A percentile compares a stretch with the other conserved stretches of the same genome.
Evolutionary conservation across 2,797 vertebrate genomes (phyloP).

Genomic region (Scyliorhinus canicula): DNA sequence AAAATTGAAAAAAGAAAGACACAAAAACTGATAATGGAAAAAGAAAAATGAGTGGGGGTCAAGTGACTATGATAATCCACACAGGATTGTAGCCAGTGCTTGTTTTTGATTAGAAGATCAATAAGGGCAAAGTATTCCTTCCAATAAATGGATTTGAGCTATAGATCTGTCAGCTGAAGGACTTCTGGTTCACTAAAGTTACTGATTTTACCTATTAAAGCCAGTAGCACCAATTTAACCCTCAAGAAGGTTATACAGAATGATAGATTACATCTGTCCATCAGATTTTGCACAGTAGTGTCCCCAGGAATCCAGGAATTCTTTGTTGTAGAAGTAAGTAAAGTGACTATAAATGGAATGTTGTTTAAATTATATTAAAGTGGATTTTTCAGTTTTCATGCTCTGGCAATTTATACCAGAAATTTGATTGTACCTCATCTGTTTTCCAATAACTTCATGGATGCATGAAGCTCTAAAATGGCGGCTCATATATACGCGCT

Average conservation of each 20-base stretch:
- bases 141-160: slow-evolving; percentile 28
- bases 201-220: slow-evolving; percentile 13
- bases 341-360: not conserved
- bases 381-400: not conserved
- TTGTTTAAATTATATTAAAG: slow-evolving; percentile 22
- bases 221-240: not conserved
- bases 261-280: slow-evolving; percentile 10
- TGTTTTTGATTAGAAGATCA: slow-evolving; percentile 29
- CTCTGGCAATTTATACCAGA: not conserved
- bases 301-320: too few relatives aligned
- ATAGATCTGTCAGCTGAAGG: slow-evolving; percentile 13
- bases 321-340: not conserved
- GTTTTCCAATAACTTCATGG: not conserved
- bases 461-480: not conserved
- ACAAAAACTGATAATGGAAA: slow-evolving; percentile 4
- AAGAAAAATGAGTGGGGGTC: not conserved
- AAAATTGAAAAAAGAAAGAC: not conserved
- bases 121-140: slow-evolving; percentile 21
- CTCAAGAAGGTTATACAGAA: slow-evolving; percentile 25
- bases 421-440: not conserved
- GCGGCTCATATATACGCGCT: not conserved
- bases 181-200: not conserved
- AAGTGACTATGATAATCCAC: not conserved
- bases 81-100: not conserved
- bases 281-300: not conserved